Base-by-base conservation (phyloP, 2,797 vertebrate species). In the Tangara arthus region DNA sequence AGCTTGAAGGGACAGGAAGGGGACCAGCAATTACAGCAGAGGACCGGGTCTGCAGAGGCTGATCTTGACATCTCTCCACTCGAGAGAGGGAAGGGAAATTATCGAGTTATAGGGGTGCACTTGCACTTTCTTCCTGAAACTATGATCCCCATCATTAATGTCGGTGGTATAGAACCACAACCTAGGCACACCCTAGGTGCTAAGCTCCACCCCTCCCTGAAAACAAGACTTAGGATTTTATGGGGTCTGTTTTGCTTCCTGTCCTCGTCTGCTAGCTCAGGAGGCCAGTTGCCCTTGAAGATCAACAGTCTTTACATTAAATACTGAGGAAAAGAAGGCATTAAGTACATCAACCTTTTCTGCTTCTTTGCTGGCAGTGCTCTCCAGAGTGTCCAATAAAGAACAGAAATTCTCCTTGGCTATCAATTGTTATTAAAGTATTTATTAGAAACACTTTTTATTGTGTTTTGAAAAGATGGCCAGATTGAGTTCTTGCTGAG, bases 61-160 rank as follows among this genome's bases (percentile, higher is more conserved):
- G 22, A 52, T 44, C 12, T 23, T 44, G 27, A 44, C n/a, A 27
- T 7, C 10, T 50, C 42, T 59, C 22, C 22, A 35, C 18, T 15
- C 0, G 0, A 50, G 27, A 57, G 9, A 50, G 3, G 13, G 44
- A 65, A 35, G 32, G 17, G 35, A 83, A 57, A 57, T 18, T 0
- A 42, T 44, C 6, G 23, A 37, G 8, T 27, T 37, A 24, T 37
- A 4, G 2, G 27, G 8, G 5, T 11, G 22, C 2, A 2, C 13
- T 60, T 21, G 8, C 1, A 0, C 19, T 52, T 59, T 44, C 37
- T n/a, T 66, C n/a, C 32, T 28, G 28, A 52, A 76, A 37, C 15
- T 7, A 16, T 9, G 44, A 59, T 2, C 12, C 17, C 7, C 19
- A 37, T 6, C 12, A 28, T 28, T 27, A 23, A 27, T 37, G 53